Conservation (phyloP, 2,113 vertebrate genomes). For the Sardina pilchardus region DNA sequence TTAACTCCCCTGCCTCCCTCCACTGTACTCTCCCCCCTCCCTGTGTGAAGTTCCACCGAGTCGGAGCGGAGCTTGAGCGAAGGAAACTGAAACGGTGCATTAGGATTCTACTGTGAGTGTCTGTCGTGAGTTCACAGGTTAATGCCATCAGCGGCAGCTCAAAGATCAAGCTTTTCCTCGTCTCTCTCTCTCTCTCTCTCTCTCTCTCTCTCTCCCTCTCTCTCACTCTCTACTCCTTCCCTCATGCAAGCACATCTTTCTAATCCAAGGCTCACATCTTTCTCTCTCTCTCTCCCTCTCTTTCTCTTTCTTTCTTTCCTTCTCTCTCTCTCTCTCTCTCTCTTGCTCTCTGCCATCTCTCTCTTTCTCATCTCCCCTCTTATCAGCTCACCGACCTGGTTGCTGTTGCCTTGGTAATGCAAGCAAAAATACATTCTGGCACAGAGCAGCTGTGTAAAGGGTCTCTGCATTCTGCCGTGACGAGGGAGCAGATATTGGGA, state of each 20-base stretch:
- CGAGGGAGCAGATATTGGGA: not conserved
- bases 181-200: not conserved
- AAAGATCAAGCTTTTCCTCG: constrained; percentile 18
- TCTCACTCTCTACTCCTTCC: not conserved
- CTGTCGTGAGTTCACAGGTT: not conserved
- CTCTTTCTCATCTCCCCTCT: constrained; percentile 28
- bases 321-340: constrained; percentile 24
- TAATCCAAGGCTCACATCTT: not conserved
- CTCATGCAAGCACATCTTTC: not conserved
- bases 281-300: not conserved
- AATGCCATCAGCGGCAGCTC: constrained; percentile 29
- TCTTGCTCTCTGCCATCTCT: not conserved
- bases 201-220: too few species aligned
- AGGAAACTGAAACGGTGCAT: constrained; percentile 20
- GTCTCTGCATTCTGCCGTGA: not conserved
- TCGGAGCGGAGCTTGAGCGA: not conserved
- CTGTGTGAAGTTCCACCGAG: not conserved
- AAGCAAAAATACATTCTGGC: constrained; percentile 36
- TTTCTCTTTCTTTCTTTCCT: not conserved
- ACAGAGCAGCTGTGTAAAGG: constrained; percentile 7
- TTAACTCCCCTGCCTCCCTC: not conserved
- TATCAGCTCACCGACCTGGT: not conserved
- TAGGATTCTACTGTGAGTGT: constrained; percentile 24
- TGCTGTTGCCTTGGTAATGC: constrained; percentile 48
- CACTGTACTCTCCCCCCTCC: not conserved